Base-by-base conservation (phyloP, 1,140 invertebrate species). In the Bacillus rossius region DNA sequence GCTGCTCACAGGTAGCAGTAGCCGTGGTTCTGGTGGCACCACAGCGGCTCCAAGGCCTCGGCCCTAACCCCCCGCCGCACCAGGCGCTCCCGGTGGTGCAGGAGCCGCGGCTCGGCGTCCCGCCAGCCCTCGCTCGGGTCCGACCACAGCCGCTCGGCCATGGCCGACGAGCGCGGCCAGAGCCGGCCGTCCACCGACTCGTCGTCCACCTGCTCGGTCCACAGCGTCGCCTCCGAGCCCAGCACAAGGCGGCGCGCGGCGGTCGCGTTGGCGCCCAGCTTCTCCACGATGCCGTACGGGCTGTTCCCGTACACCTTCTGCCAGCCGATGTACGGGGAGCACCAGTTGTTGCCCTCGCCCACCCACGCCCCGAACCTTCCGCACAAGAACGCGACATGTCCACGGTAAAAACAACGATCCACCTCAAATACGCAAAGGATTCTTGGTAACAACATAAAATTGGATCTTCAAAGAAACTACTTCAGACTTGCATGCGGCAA, bases 301-400 rank as follows among this genome's bases (percentile, higher is more conserved):
- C 81, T 85, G 70, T 92, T 92, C 5, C 86, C 79, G 65, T 93
- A 94, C 8, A 92, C 81, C 63, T 84, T 86, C 71, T 94, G 90
- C 91, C 91, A 94, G 2, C 88, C 86, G 69, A 89, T 93, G 71
- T 92, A 93, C 0, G 91, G 91, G 0, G 88, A 81, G 70, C 91
- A 93, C 91, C 90, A 92, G 69, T 92, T 92, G 64, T 86, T 87
- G 14, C 84, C 84, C 71, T 72, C 70, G 13, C 79, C 79, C 26
- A 83, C 67, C 81, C 81, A 84, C n/a, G 76, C 76, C 43, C 72
- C 73, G 59, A 74, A 79, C 53, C 77, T 79, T 51, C 10, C 65
- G 69, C 55, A 61, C 61, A 51, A 64, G 7, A 53, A 61, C 17
- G 13, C 22, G n/a, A 53, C 29, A 4, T 34, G 5, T 10, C 29